Conservation (phyloP, 2,888 invertebrate species). For the Dione vanillae region DNA sequence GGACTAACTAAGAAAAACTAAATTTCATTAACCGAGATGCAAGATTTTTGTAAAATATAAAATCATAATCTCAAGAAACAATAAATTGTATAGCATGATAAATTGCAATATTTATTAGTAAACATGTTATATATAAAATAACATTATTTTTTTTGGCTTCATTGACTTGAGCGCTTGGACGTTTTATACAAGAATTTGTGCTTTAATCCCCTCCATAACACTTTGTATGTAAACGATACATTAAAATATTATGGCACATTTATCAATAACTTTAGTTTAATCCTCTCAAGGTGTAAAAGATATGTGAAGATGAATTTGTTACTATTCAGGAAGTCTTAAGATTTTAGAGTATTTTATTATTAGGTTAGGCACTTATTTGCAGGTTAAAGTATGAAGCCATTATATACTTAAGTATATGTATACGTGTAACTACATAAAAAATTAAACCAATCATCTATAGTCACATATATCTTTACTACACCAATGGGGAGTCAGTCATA, state of each 20-base stretch:
- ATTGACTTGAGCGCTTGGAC: not conserved
- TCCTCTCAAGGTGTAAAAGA: not conserved
- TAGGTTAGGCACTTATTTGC: too few relatives aligned
- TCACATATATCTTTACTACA: too few relatives aligned
- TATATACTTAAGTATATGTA: too few relatives aligned
- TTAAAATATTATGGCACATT: not conserved
- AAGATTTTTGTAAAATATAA: not conserved
- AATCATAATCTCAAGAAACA: not conserved
- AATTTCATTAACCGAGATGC: too few relatives aligned
- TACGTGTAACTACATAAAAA: too few relatives aligned
- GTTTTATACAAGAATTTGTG: not conserved
- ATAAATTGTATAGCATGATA: not conserved
- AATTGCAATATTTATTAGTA: not conserved
- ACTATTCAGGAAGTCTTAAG: too few relatives aligned
- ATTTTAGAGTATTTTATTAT: too few relatives aligned
- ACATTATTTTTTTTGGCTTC: not conserved
- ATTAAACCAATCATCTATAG: too few relatives aligned
- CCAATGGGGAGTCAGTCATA: too few relatives aligned
- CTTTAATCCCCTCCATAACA: not conserved
- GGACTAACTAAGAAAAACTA: too few relatives aligned
- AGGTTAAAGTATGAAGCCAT: too few relatives aligned
- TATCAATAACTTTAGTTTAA: constrained; percentile 5
- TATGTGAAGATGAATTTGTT: not conserved
- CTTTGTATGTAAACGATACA: constrained; percentile 1
- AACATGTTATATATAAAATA: not conserved